Percentiles rank a stretch among this genome's conserved stretches.
These are phyloP conservation scores for Peucedramus taeniatus DNA, from an alignment of 2,113 vertebrate species.

Conservation along the genomic window DNA sequence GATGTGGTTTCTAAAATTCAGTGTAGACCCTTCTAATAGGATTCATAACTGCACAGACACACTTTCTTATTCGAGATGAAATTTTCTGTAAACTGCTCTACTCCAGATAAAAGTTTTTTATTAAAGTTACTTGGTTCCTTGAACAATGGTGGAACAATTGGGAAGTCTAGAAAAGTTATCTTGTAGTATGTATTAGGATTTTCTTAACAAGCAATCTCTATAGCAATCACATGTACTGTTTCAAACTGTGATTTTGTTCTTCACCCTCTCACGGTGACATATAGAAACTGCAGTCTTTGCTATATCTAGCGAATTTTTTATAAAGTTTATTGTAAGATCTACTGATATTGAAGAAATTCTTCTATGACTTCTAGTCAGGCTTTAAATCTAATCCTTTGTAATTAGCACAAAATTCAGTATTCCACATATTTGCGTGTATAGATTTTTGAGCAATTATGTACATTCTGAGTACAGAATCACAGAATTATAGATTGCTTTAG, in stretches of 20 bases:
- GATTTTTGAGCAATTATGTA: not conserved
- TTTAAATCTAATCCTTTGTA: not conserved
- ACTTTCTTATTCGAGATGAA: not conserved
- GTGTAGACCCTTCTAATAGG: not conserved
- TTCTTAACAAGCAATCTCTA: not conserved
- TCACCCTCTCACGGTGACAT: not conserved
- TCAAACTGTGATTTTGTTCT: not conserved
- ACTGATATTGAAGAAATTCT: not conserved
- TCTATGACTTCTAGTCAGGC: not conserved
- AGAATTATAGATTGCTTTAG: not conserved
- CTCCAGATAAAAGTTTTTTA: not conserved
- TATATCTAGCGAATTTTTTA: not conserved
- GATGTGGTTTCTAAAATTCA: not conserved
- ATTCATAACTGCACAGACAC: not conserved
- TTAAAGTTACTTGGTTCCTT: not conserved
- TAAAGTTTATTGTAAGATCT: not conserved
- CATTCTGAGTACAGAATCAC: not conserved
- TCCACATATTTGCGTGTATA: accelerated
- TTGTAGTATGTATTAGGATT: not conserved
- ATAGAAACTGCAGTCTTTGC: not conserved
- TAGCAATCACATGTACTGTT: not conserved
- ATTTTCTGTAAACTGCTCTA: not conserved
- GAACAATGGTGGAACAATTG: not conserved
- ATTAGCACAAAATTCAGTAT: not conserved
- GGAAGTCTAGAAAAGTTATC: not conserved